These are phyloP conservation scores for Apus apus DNA, from an alignment of 2,113 vertebrate species.

Conservation along the genomic window DNA sequence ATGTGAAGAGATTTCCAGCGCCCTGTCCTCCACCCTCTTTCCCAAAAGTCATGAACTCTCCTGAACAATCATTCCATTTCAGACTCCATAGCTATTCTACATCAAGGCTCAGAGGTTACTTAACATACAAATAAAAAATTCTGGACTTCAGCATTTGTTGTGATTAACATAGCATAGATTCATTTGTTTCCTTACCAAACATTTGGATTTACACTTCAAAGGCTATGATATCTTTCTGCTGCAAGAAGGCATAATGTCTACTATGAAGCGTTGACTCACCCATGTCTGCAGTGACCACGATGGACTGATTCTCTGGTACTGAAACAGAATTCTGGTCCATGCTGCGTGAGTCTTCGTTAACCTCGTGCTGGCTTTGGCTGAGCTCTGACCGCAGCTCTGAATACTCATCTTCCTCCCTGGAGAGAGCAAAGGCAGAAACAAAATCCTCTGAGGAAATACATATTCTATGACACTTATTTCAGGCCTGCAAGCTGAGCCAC, in stretches of 20 bases:
- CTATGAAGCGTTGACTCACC: constrained; percentile 72
- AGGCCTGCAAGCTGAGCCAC: neutral
- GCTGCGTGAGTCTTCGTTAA: constrained; percentile 82
- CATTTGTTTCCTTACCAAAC: neutral
- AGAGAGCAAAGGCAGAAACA: neutral
- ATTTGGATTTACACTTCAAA: neutral
- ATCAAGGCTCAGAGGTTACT: neutral
- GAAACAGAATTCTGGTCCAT: constrained; percentile 87
- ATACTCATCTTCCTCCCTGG: constrained; percentile 88
- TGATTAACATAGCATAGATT: neutral
- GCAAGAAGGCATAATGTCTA: neutral
- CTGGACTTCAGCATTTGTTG: neutral
- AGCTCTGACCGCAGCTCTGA: constrained; percentile 86
- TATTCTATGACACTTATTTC: neutral
- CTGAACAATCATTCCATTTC: neutral
- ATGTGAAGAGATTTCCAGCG: neutral
- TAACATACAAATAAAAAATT: accelerated
- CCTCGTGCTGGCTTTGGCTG: constrained; percentile 87
- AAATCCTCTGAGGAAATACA: neutral
- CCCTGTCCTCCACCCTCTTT: neutral
- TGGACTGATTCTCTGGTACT: constrained; percentile 86
- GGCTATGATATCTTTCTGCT: neutral
- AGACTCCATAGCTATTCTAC: neutral
- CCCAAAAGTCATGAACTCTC: neutral
- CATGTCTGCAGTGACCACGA: constrained; percentile 84